phyloP scores from a whole-genome alignment of 2,888 invertebrate species.

The Scotopteryx bipunctaria region DNA sequence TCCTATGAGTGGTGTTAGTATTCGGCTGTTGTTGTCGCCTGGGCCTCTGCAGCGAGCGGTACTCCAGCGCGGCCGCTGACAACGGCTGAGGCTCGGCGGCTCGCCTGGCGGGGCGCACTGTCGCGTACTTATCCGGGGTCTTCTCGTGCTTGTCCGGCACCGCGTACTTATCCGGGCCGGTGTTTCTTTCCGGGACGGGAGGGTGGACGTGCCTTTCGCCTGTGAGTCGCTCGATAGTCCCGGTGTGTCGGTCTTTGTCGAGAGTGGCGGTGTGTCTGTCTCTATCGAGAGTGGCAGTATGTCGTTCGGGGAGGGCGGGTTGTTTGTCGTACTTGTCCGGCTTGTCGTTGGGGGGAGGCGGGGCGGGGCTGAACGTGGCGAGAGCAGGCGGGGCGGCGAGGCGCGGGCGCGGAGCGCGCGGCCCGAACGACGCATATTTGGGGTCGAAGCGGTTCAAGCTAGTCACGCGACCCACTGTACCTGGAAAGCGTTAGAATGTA shows the following conservation, averaged over 20 bases:
- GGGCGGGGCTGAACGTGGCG: conserved; percentile 57
- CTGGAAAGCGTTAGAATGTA: too few relatives aligned
- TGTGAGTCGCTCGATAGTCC: conserved; percentile 7
- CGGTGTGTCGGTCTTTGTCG: conserved; percentile 5
- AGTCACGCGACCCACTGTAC: conserved; percentile 67
- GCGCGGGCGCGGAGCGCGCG: conserved; percentile 75
- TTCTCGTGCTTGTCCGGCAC: conserved; percentile 31
- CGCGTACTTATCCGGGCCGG: conserved; percentile 33
- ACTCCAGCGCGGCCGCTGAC: conserved; percentile 80
- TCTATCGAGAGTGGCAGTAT: conserved; percentile 3
- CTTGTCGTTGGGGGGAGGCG: conserved; percentile 38
- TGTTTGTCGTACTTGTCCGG: conserved; percentile 41
- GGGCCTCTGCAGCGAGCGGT: conserved; percentile 84
- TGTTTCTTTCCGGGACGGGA: conserved; percentile 9
- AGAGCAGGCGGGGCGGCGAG: conserved; percentile 66
- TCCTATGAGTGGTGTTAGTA: conserved; percentile 43
- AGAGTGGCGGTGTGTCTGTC: background rate
- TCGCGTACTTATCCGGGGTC: conserved; percentile 67
- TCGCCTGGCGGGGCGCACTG: conserved; percentile 68
- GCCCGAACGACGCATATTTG: conserved; percentile 83
- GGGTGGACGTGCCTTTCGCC: conserved; percentile 13
- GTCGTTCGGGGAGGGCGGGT: conserved; percentile 14
- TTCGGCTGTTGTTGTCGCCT: conserved; percentile 54
- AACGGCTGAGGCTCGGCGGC: conserved; percentile 78
- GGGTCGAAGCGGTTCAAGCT: conserved; percentile 84